Evolutionary conservation across 2,888 invertebrate species (phyloP).

Genomic region (Drosophila niveifrons): DNA sequence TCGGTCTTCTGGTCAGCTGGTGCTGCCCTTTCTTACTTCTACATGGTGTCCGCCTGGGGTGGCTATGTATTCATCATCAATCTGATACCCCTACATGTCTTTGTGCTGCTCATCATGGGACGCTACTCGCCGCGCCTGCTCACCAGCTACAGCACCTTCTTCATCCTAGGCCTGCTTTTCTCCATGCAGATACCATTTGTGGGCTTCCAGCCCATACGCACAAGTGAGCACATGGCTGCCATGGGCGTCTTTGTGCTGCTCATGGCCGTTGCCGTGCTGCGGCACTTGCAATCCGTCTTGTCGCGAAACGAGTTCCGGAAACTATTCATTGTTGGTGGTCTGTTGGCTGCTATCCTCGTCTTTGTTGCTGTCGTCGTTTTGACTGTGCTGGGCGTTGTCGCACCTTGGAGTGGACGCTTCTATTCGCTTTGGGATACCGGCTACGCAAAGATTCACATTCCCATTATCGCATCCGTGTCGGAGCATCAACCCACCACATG

Average conservation of each 20-base stretch:
- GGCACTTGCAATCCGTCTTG: constrained; percentile 94
- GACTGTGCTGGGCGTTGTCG: constrained; percentile 97
- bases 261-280: constrained; percentile 94
- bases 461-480: constrained; percentile 99
- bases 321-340: constrained; percentile 92
- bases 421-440: constrained; percentile 99
- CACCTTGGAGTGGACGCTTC: constrained; percentile 94
- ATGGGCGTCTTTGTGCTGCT: constrained; percentile 98
- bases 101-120: constrained; percentile 97
- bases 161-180: constrained; percentile 96
- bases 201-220: constrained; percentile 99
- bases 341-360: constrained; percentile 91
- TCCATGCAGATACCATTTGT: constrained; percentile 99
- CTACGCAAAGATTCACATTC: constrained; percentile 99
- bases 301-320: constrained; percentile 96
- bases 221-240: constrained; percentile 99
- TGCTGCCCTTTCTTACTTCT: constrained; percentile 98
- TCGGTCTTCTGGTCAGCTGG: constrained; percentile 98
- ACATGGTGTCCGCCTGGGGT: constrained; percentile 99
- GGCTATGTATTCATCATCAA: constrained; percentile 99
- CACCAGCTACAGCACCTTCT: constrained; percentile 98
- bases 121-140: constrained; percentile 96
- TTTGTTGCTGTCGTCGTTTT: constrained; percentile 93
- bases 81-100: constrained; percentile 98
- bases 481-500: constrained; percentile 99